Percentiles rank a stretch among this genome's conserved stretches.
Conservation (phyloP, 2,888 invertebrate genomes). For the Caenorhabditis uteleia region DNA sequence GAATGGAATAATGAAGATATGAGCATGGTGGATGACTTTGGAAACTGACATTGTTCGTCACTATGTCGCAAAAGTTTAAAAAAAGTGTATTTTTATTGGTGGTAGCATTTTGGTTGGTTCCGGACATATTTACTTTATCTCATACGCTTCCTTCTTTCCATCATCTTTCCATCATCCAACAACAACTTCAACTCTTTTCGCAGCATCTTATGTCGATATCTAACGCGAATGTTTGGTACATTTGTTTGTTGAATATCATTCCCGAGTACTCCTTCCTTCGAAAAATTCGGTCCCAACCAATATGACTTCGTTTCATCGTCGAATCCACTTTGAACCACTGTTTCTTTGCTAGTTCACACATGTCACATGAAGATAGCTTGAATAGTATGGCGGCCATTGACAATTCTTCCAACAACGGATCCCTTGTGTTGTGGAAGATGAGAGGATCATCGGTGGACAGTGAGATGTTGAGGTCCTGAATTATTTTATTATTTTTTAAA, state of each 20-base stretch:
- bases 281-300: constrained; percentile 96
- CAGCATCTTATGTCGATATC: constrained; percentile 89
- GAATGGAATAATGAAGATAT: too few species aligned
- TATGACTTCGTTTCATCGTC: constrained; percentile 94
- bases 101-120: too few species aligned
- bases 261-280: constrained; percentile 93
- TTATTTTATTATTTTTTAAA: neutral
- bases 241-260: constrained; percentile 83
- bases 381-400: constrained; percentile 99
- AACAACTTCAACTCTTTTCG: too few species aligned
- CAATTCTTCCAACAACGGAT: constrained; percentile 99
- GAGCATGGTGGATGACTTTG: too few species aligned
- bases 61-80: too few species aligned
- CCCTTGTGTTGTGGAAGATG: constrained; percentile 99
- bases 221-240: constrained; percentile 74
- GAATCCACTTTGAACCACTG: constrained; percentile 95
- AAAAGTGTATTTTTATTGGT: too few species aligned
- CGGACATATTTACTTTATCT: too few species aligned
- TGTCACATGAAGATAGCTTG: constrained; percentile 97
- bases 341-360: constrained; percentile 96
- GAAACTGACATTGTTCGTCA: too few species aligned
- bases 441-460: constrained; percentile 97
- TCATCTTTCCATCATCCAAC: too few species aligned
- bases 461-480: constrained; percentile 84
- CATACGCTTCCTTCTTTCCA: too few species aligned